Evolutionary conservation across 2,888 invertebrate species (phyloP), one percentile per base, ranked within the genome.

Genomic region (Macrosoma leucophasiata): DNA sequence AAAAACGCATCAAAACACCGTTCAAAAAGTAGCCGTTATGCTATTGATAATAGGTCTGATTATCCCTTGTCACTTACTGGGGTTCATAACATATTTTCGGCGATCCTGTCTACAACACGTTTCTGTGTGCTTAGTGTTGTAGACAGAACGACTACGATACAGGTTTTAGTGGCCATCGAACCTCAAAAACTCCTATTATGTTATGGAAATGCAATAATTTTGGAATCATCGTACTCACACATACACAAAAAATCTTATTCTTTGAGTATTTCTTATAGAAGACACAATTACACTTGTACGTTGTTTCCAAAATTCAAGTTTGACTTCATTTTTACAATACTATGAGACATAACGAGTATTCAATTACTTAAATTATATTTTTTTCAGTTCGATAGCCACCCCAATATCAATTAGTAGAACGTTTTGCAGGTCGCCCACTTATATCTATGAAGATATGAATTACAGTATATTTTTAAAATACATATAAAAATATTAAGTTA

Each of bases 401-500:
- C n/a, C n/a, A n/a, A n/a, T n/a, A n/a, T n/a, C n/a, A n/a, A 65
- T 65, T 65, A 75, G 70, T 72, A 77, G 75, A 78, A 78, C 64
- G 72, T 73, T 72, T 74, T 79, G 79, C 62, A 58, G 47, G 58
- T 56, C 59, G 33, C 48, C 77, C 78, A 45, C 75, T 81, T 77
- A 81, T 58, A 64, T 57, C 78, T 81, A 79, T 81, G 70, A 65
- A 79, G 81, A 84, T 82, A 82, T 82, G 81, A 79, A 67, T 76
- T 76, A 79, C 70, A 73, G 75, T 81, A 77, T 62, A 69, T 68
- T 62, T n/a, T 78, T 75, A 81, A 84, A 77, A 82, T 81, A 84
- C 84, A 79, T 82, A 84, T 62, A 82, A 84, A 84, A 84, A 84
- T 84, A 84, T 77, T 66, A 78, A 67, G 73, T 67, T 70, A 74